Evolutionary conservation across 2,888 invertebrate species (phyloP).

Genomic region (Bimastos eiseni): DNA sequence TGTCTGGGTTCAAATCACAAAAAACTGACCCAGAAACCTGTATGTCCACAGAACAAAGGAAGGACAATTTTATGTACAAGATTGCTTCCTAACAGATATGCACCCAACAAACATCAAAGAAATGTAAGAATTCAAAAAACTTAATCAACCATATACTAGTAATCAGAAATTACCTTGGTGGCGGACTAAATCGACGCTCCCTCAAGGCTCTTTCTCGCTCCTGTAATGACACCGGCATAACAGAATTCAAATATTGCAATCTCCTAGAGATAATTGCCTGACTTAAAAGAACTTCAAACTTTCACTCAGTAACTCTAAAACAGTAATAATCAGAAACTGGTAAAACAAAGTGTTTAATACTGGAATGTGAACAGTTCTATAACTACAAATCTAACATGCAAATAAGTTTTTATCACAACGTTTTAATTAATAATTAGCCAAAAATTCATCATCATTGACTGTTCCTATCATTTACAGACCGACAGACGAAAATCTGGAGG

Average conservation of each 20-base stretch:
- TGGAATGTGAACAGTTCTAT: background rate
- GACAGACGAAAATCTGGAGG: constrained; percentile 17
- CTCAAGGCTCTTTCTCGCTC: constrained; percentile 19
- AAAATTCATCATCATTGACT: background rate
- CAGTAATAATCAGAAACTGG: background rate
- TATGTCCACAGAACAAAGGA: background rate
- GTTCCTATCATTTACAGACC: background rate
- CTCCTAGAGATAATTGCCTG: background rate
- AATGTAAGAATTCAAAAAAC: background rate
- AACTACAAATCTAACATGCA: background rate
- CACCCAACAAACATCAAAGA: background rate
- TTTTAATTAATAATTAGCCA: background rate
- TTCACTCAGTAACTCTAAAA: background rate
- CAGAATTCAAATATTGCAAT: background rate
- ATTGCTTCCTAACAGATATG: background rate
- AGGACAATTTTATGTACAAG: background rate
- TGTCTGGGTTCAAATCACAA: background rate
- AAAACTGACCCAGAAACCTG: background rate
- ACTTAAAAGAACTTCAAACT: background rate
- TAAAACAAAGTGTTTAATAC: background rate
- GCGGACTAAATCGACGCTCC: constrained; percentile 21
- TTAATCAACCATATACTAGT: too few relatives aligned
- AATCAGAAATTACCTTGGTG: background rate
- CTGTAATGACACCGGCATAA: background rate
- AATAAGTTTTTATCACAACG: background rate